These are phyloP conservation scores for Rhynchophorus ferrugineus DNA, from an alignment of 1,140 invertebrate species.

Conservation along the genomic window DNA sequence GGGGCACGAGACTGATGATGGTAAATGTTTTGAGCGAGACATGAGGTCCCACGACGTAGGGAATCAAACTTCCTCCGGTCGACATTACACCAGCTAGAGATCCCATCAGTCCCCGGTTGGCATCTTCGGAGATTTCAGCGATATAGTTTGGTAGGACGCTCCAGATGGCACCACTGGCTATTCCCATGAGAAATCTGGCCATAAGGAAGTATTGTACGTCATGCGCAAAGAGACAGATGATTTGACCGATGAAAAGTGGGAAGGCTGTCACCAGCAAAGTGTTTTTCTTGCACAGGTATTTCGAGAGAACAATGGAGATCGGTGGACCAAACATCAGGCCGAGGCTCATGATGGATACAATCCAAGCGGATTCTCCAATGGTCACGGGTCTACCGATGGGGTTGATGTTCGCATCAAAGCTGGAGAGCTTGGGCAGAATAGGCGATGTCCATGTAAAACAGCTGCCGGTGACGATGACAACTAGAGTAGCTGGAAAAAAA, in stretches of 20 bases:
- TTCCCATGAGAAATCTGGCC: slow-evolving; percentile 41
- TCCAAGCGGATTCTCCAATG: slow-evolving; percentile 60
- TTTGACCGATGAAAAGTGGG: slow-evolving; percentile 39
- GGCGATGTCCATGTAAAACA: slow-evolving; percentile 68
- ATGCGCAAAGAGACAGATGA: slow-evolving; percentile 39
- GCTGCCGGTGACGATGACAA: slow-evolving; percentile 53
- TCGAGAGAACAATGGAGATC: slow-evolving; percentile 31
- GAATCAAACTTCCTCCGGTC: slow-evolving; percentile 22
- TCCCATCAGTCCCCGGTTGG: slow-evolving; percentile 30
- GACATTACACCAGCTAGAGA: slow-evolving; percentile 57
- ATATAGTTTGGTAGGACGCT: slow-evolving; percentile 46
- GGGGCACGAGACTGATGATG: slow-evolving; percentile 42
- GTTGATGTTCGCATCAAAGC: slow-evolving; percentile 18
- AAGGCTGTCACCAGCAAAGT: slow-evolving; percentile 37
- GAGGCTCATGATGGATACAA: slow-evolving; percentile 68
- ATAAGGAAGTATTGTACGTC: slow-evolving; percentile 35
- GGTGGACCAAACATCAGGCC: slow-evolving; percentile 53
- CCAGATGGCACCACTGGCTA: slow-evolving; percentile 42
- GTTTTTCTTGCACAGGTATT: slow-evolving; percentile 42
- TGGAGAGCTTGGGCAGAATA: slow-evolving; percentile 48
- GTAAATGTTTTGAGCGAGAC: slow-evolving; percentile 48
- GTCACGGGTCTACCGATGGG: slow-evolving; percentile 38
- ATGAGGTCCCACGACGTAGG: slow-evolving; percentile 53
- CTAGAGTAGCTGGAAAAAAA: slow-evolving; percentile 53
- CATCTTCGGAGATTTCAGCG: slow-evolving; percentile 43